Base-by-base conservation (phyloP, 2,888 invertebrate genomes). In the Keiferia lycopersicella region DNA sequence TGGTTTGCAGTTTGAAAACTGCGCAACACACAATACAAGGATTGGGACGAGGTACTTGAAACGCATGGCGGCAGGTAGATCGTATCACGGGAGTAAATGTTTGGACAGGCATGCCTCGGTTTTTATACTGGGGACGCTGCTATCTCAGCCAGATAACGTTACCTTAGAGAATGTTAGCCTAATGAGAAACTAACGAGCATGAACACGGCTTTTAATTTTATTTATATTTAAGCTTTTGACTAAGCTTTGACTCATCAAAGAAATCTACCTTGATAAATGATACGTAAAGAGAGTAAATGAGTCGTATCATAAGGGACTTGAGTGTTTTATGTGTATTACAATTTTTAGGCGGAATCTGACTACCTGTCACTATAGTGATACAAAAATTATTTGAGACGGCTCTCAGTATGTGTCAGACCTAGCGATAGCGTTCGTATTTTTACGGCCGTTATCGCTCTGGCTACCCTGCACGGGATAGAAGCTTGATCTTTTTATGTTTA, bases 101-200 rank as follows among this genome's bases (percentile, higher is more conserved):
- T 87, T 82, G 72, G 73, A 77, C 69, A 80, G 79, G 76, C 80
- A 80, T 75, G 69, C 68, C 73, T 77, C 73, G 77, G 77, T 76
- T 88, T 89, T 82, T 89, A 91, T 86, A 84, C 39, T 75, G 71
- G 73, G 78, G 81, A 80, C 75, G 78, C 73, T 75, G 81, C 82
- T 90, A 91, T 91, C 90, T 86, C 69, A 60, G 64, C 12, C 72
- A 87, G 91, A 91, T 91, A 91, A 90, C 79, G 69, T 67, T 53
- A 22, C 69, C 69, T 75, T 77, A 77, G 85, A 87, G 86, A 91
- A 91, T 91, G 88, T 91, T 91, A 89, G 83, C 83, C 71, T 91
- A 88, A 89, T 86, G 88, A 85, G 83, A 72, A 73, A 81, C 76
- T 78, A 81, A 82, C 79, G 79, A 81, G 81, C 74, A 34, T 16